Evolutionary conservation across 2,113 vertebrate genomes (phyloP), one percentile per base, ranked within the genome.

Genomic region (Noturus placidus): DNA sequence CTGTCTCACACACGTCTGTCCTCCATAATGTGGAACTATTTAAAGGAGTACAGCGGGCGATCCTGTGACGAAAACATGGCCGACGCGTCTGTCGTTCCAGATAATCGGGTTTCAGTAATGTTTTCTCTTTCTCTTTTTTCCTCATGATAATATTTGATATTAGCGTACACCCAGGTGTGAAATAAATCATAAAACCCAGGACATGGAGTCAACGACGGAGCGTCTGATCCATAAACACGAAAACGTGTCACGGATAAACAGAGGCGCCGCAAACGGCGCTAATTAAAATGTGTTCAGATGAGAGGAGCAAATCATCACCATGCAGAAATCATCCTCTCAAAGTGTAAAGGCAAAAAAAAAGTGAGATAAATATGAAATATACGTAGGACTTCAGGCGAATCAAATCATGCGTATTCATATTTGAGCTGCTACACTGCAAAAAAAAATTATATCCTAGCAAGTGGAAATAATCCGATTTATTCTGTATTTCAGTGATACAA

Each of bases 211-310:
- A 38, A 27, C 20, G 5, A 20, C 27, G 57, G 13, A 61, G 56
- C 35, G 5, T 27, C 79, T 42, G 33, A 82, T 59, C 33, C 50
- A 79, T 30, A 56, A 79, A 79, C 76, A 79, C 54, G 42, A 30
- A 79, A 79, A 56, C 2, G 76, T 79, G 76, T 79, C 50, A 4
- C 15, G 33, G 78, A 82, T 61, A 61, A 82, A 82, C 79, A 42
- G 79, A 61, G 52, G 30, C 33, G 56, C 33, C 56, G 25, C 57
- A 11, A 8, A 42, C 56, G 9, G 56, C 22, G 33, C 57, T 82
- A 61, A 82, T 82, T 82, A 82, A 61, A 82, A 82, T 15, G 56
- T 82, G 79, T 82, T 38, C 14, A 3, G 20, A 42, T 27, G 20
- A 82, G 33, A 82, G 4, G 33, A 82, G 79, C 35, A 42, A 82